Percentiles rank a stretch among this genome's conserved stretches.
These are phyloP conservation scores for Dermatophagoides farinae DNA, from an alignment of 1,140 invertebrate species.

Conservation along the genomic window DNA sequence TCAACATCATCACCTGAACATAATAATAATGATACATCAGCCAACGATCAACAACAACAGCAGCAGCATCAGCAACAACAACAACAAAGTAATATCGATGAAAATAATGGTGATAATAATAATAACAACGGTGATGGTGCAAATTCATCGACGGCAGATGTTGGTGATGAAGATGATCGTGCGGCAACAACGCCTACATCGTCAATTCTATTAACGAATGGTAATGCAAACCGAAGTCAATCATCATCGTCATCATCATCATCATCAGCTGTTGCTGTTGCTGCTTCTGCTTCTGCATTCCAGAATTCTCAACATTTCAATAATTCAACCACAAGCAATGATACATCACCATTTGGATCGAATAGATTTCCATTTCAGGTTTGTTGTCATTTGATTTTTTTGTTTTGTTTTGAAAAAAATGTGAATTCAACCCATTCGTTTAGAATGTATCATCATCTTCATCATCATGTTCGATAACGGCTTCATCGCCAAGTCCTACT, in stretches of 20 bases:
- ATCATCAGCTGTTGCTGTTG: not conserved
- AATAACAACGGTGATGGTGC: too few relatives aligned
- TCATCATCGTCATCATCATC: not conserved
- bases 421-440: too few relatives aligned
- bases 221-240: not conserved
- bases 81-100: not conserved
- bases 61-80: not conserved
- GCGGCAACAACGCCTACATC: not conserved
- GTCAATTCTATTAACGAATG: not conserved
- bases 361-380: constrained; percentile 11
- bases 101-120: too few relatives aligned
- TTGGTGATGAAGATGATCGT: too few relatives aligned
- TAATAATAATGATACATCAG: not conserved
- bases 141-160: too few relatives aligned
- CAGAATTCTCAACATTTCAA: not conserved
- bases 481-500: constrained; percentile 5
- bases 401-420: not conserved
- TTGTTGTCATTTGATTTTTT: not conserved
- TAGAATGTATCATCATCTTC: constrained; percentile 4
- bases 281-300: too few relatives aligned
- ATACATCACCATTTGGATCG: constrained; percentile 8
- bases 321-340: not conserved
- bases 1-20: constrained; percentile 5
- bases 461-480: not conserved
- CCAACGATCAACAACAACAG: constrained; percentile 1